These are phyloP conservation scores for Vesta saturnalis DNA, from an alignment of 2,888 invertebrate genomes.

Conservation along the genomic window DNA sequence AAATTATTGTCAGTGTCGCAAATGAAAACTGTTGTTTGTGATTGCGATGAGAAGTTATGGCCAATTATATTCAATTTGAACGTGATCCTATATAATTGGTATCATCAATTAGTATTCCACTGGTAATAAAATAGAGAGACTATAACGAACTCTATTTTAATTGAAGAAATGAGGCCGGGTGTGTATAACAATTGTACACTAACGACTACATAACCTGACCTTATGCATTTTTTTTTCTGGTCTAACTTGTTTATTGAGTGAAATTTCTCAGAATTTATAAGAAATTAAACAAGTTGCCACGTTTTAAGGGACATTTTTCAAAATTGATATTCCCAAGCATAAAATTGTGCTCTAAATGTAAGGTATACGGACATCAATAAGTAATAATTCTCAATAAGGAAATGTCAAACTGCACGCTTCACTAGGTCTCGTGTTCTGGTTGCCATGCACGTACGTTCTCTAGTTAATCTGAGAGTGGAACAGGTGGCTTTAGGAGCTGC, in stretches of 20 bases:
- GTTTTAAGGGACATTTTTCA: not conserved
- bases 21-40: conserved; percentile 3
- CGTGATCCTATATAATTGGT: conserved; percentile 8
- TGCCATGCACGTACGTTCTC: conserved; percentile 51
- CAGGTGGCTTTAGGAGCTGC: conserved; percentile 45
- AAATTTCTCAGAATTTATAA: not conserved
- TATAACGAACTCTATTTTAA: conserved; percentile 1
- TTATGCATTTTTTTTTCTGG: conserved; percentile 14
- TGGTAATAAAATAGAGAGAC: not conserved
- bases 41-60: conserved; percentile 2
- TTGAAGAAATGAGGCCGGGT: not conserved
- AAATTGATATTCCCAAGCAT: not conserved
- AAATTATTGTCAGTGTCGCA: conserved; percentile 1
- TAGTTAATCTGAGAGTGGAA: conserved; percentile 50
- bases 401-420: conserved; percentile 45
- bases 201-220: conserved; percentile 5
- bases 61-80: conserved; percentile 15
- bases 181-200: not conserved
- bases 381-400: conserved; percentile 48
- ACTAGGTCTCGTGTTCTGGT: conserved; percentile 48
- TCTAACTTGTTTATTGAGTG: conserved; percentile 10
- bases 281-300: not conserved
- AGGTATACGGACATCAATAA: conserved; percentile 47
- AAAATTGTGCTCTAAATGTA: conserved; percentile 34
- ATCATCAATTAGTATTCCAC: conserved; percentile 8